These are phyloP conservation scores for Heptranchias perlo DNA, from an alignment of 2,113 vertebrate genomes.

Conservation along the genomic window DNA sequence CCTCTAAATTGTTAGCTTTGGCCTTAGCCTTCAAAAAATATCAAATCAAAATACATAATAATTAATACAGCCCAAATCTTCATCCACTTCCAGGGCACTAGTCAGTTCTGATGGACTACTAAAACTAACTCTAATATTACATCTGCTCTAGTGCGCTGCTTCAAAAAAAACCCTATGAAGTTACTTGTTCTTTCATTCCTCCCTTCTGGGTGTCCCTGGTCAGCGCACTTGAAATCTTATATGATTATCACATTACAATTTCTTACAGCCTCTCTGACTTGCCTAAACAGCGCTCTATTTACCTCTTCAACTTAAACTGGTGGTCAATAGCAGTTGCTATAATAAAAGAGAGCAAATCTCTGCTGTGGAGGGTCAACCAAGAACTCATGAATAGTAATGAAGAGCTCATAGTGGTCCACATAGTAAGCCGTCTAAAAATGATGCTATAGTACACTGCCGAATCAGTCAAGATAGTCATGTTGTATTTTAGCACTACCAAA, in stretches of 20 bases:
- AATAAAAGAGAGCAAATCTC: background rate
- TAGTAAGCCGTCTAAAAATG: background rate
- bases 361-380: background rate
- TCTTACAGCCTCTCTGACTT: conserved; percentile 8
- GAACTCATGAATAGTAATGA: conserved; percentile 14
- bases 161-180: background rate
- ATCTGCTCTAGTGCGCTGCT: background rate
- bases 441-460: background rate
- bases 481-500: background rate
- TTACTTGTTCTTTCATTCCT: background rate
- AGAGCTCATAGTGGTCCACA: background rate
- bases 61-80: background rate
- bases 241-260: conserved; percentile 25
- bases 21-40: background rate
- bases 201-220: background rate
- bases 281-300: background rate
- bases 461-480: background rate
- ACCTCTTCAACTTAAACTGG: background rate
- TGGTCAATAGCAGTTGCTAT: background rate
- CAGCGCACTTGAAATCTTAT: background rate
- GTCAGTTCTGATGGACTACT: conserved; percentile 4
- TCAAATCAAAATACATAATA: background rate
- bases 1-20: background rate
- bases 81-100: background rate
- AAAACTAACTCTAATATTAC: background rate